Evolutionary conservation across 2,797 vertebrate genomes (phyloP).

Genomic region (Pseudomugil gertrudae): DNA sequence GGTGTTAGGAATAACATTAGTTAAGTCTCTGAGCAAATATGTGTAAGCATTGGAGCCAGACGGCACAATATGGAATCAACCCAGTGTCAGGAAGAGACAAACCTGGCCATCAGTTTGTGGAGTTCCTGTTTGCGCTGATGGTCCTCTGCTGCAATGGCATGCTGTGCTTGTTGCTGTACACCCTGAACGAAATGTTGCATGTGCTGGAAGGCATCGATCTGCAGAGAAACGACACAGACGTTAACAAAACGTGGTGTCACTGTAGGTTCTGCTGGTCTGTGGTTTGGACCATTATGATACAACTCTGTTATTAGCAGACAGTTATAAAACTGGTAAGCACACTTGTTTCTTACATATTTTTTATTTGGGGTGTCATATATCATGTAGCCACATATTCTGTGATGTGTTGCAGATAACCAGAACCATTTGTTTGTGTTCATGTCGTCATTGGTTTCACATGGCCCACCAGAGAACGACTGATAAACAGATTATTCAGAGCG

Average conservation of each 20-base stretch:
- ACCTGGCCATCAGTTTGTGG: constrained; percentile 99
- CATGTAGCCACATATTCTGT: neutral
- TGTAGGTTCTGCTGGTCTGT: neutral
- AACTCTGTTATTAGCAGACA: neutral
- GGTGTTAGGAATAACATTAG: neutral
- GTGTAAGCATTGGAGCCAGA: neutral
- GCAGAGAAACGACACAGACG: constrained; percentile 23
- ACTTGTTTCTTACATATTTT: neutral
- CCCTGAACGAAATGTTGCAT: constrained; percentile 99
- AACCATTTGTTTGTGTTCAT: neutral
- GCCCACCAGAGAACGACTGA: neutral
- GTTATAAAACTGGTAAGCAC: neutral
- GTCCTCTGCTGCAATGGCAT: constrained; percentile 92
- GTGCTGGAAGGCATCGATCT: constrained; percentile 98
- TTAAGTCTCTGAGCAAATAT: neutral
- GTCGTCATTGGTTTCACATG: neutral
- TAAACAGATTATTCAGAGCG: neutral
- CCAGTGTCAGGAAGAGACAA: constrained; percentile 41
- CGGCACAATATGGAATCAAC: neutral
- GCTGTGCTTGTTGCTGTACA: constrained; percentile 96
- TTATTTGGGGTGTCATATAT: neutral
- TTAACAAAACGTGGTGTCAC: neutral
- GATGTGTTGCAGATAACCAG: neutral
- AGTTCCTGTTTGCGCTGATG: constrained; percentile 96
- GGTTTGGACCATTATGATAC: constrained; percentile 2